A percentile compares a stretch with the other conserved stretches of the same genome.
Evolutionary conservation across 2,888 invertebrate genomes (phyloP).

Genomic region (Lepidonotus clava): DNA sequence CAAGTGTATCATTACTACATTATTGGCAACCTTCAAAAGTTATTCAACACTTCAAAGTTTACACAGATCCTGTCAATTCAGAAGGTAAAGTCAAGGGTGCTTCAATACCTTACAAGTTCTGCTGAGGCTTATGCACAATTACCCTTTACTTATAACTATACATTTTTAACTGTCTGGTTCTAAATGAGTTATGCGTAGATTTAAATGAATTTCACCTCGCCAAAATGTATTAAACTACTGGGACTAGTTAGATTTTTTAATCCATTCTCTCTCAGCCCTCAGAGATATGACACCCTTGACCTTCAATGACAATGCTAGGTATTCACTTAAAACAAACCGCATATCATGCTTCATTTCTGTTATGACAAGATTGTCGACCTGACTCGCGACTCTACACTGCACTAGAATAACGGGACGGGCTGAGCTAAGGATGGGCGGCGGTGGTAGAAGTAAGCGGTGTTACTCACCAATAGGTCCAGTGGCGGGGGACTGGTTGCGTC

Average conservation of each 20-base stretch:
- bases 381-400: not conserved
- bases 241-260: no score
- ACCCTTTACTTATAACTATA: no score
- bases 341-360: not conserved
- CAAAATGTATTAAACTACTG: no score
- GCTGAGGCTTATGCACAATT: no score
- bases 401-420: not conserved
- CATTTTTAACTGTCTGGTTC: no score
- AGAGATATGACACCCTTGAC: not conserved
- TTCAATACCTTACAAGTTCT: no score
- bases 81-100: not conserved
- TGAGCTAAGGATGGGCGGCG: not conserved
- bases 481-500: constrained; percentile 38
- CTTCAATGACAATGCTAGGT: not conserved
- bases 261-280: no score
- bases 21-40: not conserved
- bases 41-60: not conserved
- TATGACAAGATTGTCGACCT: not conserved
- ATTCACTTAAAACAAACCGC: no score
- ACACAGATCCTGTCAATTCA: not conserved
- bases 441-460: no score
- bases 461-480: constrained; percentile 4
- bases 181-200: no score
- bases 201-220: no score
- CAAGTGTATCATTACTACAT: constrained; percentile 35